Percentiles rank a stretch among this genome's conserved stretches.
Conservation (phyloP, 2,888 invertebrate species). For the Lithophane socia region DNA sequence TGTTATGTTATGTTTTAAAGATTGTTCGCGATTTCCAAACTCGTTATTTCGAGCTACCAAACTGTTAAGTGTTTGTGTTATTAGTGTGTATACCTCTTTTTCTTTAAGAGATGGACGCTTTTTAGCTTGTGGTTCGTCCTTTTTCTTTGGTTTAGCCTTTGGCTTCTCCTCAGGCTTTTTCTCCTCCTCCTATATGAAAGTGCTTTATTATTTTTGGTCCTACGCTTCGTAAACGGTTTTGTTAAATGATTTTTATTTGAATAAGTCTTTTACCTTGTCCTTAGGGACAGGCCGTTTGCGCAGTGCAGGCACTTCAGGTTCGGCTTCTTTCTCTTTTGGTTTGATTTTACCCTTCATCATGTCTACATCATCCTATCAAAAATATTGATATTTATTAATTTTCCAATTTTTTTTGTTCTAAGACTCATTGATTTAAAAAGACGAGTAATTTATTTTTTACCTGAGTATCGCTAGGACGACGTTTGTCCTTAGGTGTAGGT, state of each 20-base stretch:
- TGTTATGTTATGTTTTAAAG: slow-evolving; percentile 66
- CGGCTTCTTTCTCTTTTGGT: slow-evolving; percentile 85
- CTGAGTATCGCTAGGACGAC: slow-evolving; percentile 83
- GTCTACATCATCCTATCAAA: slow-evolving; percentile 84
- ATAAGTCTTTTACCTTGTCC: slow-evolving; percentile 81
- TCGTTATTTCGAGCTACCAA: slow-evolving; percentile 66
- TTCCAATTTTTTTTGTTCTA: too few relatives aligned
- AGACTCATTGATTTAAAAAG: not conserved
- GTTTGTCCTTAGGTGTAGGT: slow-evolving; percentile 85
- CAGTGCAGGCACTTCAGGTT: slow-evolving; percentile 84
- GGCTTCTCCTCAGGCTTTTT: slow-evolving; percentile 86
- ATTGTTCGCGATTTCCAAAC: slow-evolving; percentile 55
- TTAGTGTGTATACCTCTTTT: slow-evolving; percentile 81
- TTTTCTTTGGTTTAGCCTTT: slow-evolving; percentile 83
- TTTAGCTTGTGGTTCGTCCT: slow-evolving; percentile 83
- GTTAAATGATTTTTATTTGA: not conserved
- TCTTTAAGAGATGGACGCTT: slow-evolving; percentile 87
- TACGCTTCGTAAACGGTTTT: slow-evolving; percentile 22
- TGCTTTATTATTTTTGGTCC: slow-evolving; percentile 33
- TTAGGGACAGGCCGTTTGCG: slow-evolving; percentile 85
- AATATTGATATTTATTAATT: slow-evolving; percentile 42
- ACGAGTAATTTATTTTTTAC: slow-evolving; percentile 70
- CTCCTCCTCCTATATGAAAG: slow-evolving; percentile 83
- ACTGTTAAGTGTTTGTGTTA: slow-evolving; percentile 70
- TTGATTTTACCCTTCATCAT: slow-evolving; percentile 88